phyloP scores from a whole-genome alignment of 2,113 vertebrate genomes.

The Dinomys branickii region DNA sequence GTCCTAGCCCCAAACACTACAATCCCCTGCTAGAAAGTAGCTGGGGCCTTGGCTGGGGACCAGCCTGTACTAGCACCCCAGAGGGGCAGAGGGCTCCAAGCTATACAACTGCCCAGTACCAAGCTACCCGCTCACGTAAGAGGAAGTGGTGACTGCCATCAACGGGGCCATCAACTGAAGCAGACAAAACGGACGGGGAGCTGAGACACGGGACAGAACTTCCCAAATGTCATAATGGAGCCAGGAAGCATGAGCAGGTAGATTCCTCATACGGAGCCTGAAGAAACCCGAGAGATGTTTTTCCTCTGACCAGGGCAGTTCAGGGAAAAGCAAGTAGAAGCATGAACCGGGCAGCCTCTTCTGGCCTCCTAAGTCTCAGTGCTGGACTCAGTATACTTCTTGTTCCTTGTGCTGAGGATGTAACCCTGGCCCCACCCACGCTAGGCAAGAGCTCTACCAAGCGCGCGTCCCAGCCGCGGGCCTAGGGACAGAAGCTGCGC shows the following conservation, averaged over 20 bases:
- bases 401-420: not conserved
- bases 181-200: not conserved
- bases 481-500: not conserved
- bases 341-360: not conserved
- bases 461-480: not conserved
- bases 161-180: not conserved
- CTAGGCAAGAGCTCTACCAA: not conserved
- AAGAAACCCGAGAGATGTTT: not conserved
- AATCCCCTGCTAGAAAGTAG: not conserved
- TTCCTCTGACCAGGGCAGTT: not conserved
- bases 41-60: not conserved
- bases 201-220: not conserved
- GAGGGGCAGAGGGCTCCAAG: not conserved
- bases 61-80: not conserved
- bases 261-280: not conserved
- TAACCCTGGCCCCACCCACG: not conserved
- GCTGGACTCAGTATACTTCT: not conserved
- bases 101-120: rapidly evolving
- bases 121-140: not conserved
- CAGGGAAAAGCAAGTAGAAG: conserved; percentile 28
- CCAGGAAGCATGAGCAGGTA: not conserved
- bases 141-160: not conserved
- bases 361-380: not conserved
- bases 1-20: not conserved
- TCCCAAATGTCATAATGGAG: not conserved